Percentiles rank a stretch among this genome's conserved stretches.
phyloP scores from a whole-genome alignment of 2,797 vertebrate genomes.

The Ciconia nigra region DNA sequence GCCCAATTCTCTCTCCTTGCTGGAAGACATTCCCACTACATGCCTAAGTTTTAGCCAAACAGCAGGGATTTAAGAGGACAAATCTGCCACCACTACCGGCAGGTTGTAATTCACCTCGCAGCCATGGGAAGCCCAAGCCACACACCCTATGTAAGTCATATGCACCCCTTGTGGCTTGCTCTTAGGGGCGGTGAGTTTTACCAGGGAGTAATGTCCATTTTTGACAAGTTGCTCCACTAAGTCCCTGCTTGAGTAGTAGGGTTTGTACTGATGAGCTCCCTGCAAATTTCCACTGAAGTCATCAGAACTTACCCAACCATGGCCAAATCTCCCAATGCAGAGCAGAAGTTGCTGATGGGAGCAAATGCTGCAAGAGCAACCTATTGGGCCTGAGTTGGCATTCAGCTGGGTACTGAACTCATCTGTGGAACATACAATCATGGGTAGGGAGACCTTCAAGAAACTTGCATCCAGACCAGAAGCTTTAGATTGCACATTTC shows the following conservation, averaged over 20 bases:
- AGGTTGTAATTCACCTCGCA: not conserved
- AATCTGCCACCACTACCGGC: not conserved
- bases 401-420: not conserved
- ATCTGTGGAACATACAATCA: not conserved
- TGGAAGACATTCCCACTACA: not conserved
- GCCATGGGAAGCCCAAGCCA: rapidly evolving
- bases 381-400: not conserved
- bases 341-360: not conserved
- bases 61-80: not conserved
- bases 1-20: not conserved
- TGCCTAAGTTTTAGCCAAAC: not conserved
- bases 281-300: not conserved
- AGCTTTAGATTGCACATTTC: not conserved
- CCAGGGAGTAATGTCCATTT: not conserved
- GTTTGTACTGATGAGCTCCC: not conserved
- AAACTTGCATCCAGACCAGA: not conserved
- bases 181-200: not conserved
- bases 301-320: not conserved
- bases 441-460: not conserved
- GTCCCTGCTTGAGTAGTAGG: not conserved
- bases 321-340: not conserved
- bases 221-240: not conserved
- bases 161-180: rapidly evolving
- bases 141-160: not conserved
- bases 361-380: not conserved